A percentile compares a stretch with the other conserved stretches of the same genome.
Evolutionary conservation across 2,888 invertebrate species (phyloP).

Genomic region (Pteria penguin): DNA sequence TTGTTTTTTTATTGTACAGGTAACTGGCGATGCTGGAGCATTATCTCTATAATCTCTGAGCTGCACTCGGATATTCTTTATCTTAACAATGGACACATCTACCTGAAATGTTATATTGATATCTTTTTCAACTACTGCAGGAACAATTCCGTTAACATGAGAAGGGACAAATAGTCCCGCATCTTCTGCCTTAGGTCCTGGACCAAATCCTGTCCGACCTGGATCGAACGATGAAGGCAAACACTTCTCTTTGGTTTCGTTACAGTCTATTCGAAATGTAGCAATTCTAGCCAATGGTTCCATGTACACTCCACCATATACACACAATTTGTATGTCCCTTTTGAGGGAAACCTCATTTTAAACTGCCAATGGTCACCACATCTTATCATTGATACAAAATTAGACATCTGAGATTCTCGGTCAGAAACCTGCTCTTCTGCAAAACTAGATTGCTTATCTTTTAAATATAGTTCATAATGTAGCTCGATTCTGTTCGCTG

Average conservation of each 20-base stretch:
- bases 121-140: slow-evolving; percentile 25
- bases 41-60: slow-evolving; percentile 14
- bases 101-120: slow-evolving; percentile 46
- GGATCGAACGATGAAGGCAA: slow-evolving; percentile 44
- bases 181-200: slow-evolving; percentile 43
- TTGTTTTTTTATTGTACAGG: neutral
- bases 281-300: slow-evolving; percentile 42
- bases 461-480: slow-evolving; percentile 49
- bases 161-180: slow-evolving; percentile 53
- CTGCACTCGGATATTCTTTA: slow-evolving; percentile 16
- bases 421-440: neutral
- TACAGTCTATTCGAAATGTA: slow-evolving; percentile 49
- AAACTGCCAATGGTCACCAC: slow-evolving; percentile 44
- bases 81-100: slow-evolving; percentile 17
- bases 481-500: slow-evolving; percentile 47
- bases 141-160: slow-evolving; percentile 45
- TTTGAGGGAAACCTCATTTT: slow-evolving; percentile 46
- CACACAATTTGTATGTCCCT: slow-evolving; percentile 49
- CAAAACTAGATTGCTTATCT: slow-evolving; percentile 7
- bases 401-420: neutral
- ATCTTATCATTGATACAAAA: slow-evolving; percentile 36
- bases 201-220: slow-evolving; percentile 51
- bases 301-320: slow-evolving; percentile 51
- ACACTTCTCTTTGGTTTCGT: slow-evolving; percentile 21
- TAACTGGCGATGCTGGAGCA: neutral